Evolutionary conservation across 2,888 invertebrate species (phyloP), one percentile per base, ranked within the genome.

Genomic region (Leptarthrus brevirostris): DNA sequence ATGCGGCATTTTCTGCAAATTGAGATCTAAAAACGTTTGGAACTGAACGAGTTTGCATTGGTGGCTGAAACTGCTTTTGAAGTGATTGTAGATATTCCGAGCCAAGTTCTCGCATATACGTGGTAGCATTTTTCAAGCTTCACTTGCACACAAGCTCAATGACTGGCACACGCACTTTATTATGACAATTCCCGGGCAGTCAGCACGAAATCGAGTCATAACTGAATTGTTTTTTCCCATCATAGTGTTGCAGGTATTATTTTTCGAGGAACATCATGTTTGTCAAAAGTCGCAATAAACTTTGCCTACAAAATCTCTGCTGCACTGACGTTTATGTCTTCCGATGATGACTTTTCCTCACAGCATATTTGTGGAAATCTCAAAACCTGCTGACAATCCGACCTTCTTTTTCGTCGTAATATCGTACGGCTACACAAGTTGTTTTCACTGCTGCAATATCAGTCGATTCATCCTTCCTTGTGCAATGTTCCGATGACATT

Each of bases 11-110:
- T 64, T 64, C 8, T 64, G 18, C 12, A n/a, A 20, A 2, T 16
- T n/a, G 2, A 44, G 20, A n/a, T 44, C 64, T 44, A 64, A 40
- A 44, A n/a, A 64, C 10, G 10, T 16, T 22, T 64, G 64, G n/a
- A 64, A 64, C 30, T 18, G 16, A 2, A n/a, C 12, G 20, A 64
- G 44, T 22, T 22, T 8, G 3, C 10, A 1, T 64, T 64, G 40
- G 12, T 22, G 20, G 3, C 22, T 64, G 5, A 44, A 3, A 22
- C 64, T 64, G 14, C 4, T 2, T 14, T 26, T 30, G n/a, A 56
- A 56, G 26, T 3, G 26, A 6, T 1, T 2, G 26, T 56, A 56
- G 3, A 56, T 64, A 12, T 40, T 14, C 10, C 22, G 10, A 44
- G 44, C 44, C 8, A 64, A 24, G 20, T 64, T n/a, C 12, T 64